These are phyloP conservation scores for Smutsia temminckii DNA, from an alignment of 2,797 vertebrate genomes.

Conservation along the genomic window DNA sequence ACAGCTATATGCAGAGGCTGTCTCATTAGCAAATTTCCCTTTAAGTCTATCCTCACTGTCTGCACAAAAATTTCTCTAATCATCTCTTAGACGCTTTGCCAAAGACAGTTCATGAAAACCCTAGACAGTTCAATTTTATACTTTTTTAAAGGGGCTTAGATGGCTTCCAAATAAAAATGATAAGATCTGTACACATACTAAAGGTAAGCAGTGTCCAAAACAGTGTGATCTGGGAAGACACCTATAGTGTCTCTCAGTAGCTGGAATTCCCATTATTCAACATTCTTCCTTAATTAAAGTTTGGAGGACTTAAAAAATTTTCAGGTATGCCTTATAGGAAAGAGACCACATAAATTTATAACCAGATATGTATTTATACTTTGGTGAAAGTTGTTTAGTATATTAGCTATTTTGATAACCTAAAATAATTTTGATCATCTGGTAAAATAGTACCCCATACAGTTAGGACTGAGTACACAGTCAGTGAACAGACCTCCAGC, in stretches of 20 bases:
- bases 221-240: not conserved
- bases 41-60: not conserved
- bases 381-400: not conserved
- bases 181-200: not conserved
- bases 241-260: not conserved
- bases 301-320: not conserved
- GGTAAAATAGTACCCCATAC: no score
- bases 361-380: not conserved
- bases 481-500: not conserved
- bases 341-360: not conserved
- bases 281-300: not conserved
- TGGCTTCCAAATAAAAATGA: not conserved
- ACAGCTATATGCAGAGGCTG: not conserved
- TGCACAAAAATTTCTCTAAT: constrained; percentile 5
- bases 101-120: not conserved
- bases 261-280: not conserved
- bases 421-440: not conserved
- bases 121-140: not conserved
- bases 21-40: not conserved
- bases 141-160: not conserved
- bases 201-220: not conserved
- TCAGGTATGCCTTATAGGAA: not conserved
- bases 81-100: not conserved
- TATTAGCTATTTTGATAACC: not conserved
- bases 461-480: not conserved